Base-by-base conservation (phyloP, 2,888 invertebrate genomes). In the Parnassius smintheus region DNA sequence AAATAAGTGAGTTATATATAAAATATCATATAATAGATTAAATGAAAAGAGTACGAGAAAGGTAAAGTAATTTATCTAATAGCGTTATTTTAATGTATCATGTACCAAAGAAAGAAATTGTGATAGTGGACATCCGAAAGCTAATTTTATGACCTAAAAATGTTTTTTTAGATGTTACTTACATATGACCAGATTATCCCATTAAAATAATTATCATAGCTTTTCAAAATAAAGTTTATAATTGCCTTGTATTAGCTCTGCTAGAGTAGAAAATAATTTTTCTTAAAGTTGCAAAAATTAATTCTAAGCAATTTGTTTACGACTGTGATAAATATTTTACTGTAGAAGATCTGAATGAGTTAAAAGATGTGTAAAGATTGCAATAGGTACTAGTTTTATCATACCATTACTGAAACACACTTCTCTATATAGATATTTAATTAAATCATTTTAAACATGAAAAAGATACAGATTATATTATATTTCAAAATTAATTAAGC, bases 71-170 rank as follows among this genome's bases (percentile, higher is more conserved):
- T n/a, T n/a, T n/a, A n/a, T n/a, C n/a, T n/a, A n/a, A n/a, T n/a
- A n/a, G n/a, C n/a, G n/a, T n/a, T n/a, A n/a, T n/a, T 72, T 74
- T 77, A 68, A 74, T 74, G 70, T 75, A 75, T 80, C 74, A 73
- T 72, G 75, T 78, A 84, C 82, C 83, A 85, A 85, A 82, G 78
- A 70, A 82, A 78, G 74, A 75, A 78, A 78, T 78, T 85, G 85
- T 85, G 85, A 86, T 86, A 85, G 77, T 80, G 75, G 75, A 76
- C 75, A 77, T 77, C 68, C 42, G 44, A 42, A 54, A 45, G 41
- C 12, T 22, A 57, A 51, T 54, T 55, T 52, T 49, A 42, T 45
- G 41, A 50, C 12, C 18, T 56, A 11, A 10, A 41, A 50, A 46
- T 52, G 11, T 45, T 49, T 61, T 61, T 49, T 49, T 61, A 55